Base-by-base conservation (phyloP, 2,797 vertebrate genomes). In the Rhabdophis nuchalis region DNA sequence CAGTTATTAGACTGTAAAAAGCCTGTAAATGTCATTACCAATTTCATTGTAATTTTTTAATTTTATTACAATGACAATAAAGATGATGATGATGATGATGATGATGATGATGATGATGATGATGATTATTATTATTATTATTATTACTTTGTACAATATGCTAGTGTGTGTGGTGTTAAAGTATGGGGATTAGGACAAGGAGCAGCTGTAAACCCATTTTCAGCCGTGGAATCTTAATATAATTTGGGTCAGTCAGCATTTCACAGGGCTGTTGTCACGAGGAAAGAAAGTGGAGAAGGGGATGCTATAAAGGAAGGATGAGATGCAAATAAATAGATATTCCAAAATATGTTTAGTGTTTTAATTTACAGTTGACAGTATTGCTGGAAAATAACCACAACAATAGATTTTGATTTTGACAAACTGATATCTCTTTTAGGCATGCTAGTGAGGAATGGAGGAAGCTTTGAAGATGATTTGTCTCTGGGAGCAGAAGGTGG, bases 381-480 rank as follows among this genome's bases (percentile, higher is more conserved):
- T 56, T 93, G 9, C 82, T 87, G 91, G 64, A 88, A 95, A 92
- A 90, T 93, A 94, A 58, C 57, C 5, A 41, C 54, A 58, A 1
- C 32, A 61, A 14, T 96, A 57, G 82, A 88, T 94, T 87, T 58
- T 96, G 85, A 96, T 87, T 85, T 95, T 92, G 68, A 92, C 86
- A 46, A 90, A 88, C 16, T 88, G 27, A 46, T 57, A 94, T 36
- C 0, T 89, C 96, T 82, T 97, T 96, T 94, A 98, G 98, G 98
- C 96, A 97, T 97, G 96, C 95, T 97, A 58, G 93, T 97, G 95
- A 99, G 96, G 98, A 99, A 98, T 97, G 99, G 98, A 97, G 98
- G 98, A 97, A 99, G 99, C 97, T 99, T 99, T 98, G 99, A 99
- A 98, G 99, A 99, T 98, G 99, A 99, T 97, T 98, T 99, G 96